Evolutionary conservation across 1,140 invertebrate species (phyloP), one percentile per base, ranked within the genome.

Genomic region (Ceratitis capitata): DNA sequence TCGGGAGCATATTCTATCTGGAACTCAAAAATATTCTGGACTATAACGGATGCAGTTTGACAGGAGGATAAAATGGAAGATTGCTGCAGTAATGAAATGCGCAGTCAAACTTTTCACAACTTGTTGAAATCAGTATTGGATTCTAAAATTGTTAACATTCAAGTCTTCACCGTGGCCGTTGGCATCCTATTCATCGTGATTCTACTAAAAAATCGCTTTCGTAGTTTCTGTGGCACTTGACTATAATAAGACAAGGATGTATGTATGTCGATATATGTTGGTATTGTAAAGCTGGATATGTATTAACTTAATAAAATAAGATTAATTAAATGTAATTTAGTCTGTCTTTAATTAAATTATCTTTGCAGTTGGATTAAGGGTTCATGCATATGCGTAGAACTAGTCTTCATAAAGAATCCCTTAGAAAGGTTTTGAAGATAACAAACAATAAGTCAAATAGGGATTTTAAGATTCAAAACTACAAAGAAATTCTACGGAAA

Each of bases 171-270:
- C 10, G 89, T 90, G 85, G 90, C 90, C 53, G 89, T 91, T 84
- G 90, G 90, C n/a, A 89, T 91, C 84, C 89, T 91, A 82, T 91
- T 91, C 86, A 86, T 91, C 12, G 87, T 91, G 32, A 85, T 91
- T 85, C 84, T 91, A 85, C 49, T 91, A 51, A 91, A 91, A 83
- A 91, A 91, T 84, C 89, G 89, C 83, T 91, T 90, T 83, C 86
- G 89, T 39, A 89, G 87, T 85, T 90, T 91, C 82, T 91, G 88
- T 56, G 90, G 90, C 74, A 91, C 89, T 86, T 91, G 87, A 85
- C 32, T 10, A 19, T 45, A 78, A 45, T n/a, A 45, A 26, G 26
- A 64, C 29, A n/a, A n/a, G n/a, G n/a, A n/a, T n/a, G n/a, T n/a
- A n/a, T n/a, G 12, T n/a, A 12, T 78, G 69, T 32, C 12, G 61